Conservation (phyloP, 2,113 vertebrate genomes). For the Lonchura striata region DNA sequence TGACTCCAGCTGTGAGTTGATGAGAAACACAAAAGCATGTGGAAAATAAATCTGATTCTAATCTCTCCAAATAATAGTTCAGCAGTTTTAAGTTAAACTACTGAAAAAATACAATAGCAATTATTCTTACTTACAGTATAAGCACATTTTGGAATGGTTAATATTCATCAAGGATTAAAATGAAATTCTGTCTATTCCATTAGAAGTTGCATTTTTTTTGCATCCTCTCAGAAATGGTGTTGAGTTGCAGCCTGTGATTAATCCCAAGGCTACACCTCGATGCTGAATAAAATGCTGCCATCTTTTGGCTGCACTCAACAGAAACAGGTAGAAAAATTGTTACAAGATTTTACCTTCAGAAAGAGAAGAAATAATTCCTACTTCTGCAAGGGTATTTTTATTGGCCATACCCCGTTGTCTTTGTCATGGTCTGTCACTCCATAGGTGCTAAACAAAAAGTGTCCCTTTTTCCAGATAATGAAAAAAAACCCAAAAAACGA, state of each 20-base stretch:
- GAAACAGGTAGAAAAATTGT: background rate
- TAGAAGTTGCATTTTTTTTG: background rate
- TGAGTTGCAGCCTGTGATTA: background rate
- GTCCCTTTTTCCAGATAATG: background rate
- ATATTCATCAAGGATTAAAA: background rate
- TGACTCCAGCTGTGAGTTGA: background rate
- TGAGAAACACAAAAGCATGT: background rate
- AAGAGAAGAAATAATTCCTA: background rate
- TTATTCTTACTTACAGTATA: background rate
- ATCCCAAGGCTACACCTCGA: background rate
- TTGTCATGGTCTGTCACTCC: background rate
- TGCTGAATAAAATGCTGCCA: constrained; percentile 57
- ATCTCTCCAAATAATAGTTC: background rate
- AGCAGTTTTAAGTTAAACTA: background rate
- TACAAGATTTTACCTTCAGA: background rate
- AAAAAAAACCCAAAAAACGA: rapidly evolving
- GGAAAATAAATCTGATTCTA: background rate
- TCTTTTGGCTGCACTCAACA: constrained; percentile 27
- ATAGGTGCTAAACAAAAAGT: background rate
- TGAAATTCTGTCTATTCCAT: background rate
- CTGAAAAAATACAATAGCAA: background rate
- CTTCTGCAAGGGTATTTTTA: background rate
- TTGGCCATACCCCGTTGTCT: rapidly evolving
- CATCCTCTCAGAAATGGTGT: background rate
- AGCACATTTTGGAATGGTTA: background rate